A percentile compares a stretch with the other conserved stretches of the same genome.
phyloP scores from a whole-genome alignment of 2,797 vertebrate species.

The Tapera naevia region DNA sequence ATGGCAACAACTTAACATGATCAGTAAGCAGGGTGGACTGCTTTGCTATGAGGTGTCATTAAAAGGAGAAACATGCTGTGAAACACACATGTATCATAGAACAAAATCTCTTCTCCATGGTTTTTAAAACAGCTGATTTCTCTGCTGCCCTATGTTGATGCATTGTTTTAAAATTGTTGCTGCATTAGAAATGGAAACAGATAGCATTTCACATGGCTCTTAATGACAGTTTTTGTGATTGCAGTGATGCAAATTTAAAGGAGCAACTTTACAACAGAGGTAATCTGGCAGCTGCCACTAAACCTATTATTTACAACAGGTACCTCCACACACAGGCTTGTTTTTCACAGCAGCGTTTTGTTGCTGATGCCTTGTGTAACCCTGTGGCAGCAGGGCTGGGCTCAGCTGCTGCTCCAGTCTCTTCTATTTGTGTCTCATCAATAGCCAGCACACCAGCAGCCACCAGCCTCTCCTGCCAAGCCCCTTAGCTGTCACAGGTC shows the following conservation, averaged over 20 bases:
- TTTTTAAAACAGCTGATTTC: conserved; percentile 22
- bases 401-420: conserved; percentile 30
- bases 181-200: conserved; percentile 41
- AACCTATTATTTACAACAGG: conserved; percentile 18
- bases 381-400: background rate
- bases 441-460: background rate
- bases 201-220: conserved; percentile 42
- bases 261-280: conserved; percentile 6
- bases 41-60: conserved; percentile 59
- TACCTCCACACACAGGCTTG: background rate
- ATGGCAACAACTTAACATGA: conserved; percentile 71
- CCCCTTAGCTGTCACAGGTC: background rate
- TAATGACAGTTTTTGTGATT: conserved; percentile 58
- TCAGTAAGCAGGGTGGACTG: conserved; percentile 62
- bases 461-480: conserved; percentile 27
- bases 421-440: conserved; percentile 44
- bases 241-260: conserved; percentile 29
- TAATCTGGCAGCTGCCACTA: conserved; percentile 38
- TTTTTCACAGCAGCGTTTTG: background rate
- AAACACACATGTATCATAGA: conserved; percentile 46
- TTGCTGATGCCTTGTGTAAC: background rate
- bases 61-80: conserved; percentile 39
- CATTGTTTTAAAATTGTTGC: conserved; percentile 42
- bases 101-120: conserved; percentile 1
- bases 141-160: conserved; percentile 10